Evolutionary conservation across 2,113 vertebrate genomes (phyloP).

Genomic region (Thunnus maccoyii): DNA sequence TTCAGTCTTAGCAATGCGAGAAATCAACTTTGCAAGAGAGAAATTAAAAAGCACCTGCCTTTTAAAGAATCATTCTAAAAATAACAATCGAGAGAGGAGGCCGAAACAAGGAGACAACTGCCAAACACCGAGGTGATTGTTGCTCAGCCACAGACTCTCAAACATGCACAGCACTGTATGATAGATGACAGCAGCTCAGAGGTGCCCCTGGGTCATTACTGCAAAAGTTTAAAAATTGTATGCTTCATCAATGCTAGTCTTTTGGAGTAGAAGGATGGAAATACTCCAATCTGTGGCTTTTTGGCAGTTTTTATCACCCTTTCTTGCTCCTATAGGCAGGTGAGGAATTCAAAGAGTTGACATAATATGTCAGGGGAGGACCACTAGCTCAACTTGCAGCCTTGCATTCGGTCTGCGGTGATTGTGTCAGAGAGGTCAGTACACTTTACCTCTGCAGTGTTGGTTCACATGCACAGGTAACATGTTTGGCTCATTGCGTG

Average conservation of each 20-base stretch:
- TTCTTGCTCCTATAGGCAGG: not conserved
- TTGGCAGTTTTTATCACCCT: conserved; percentile 17
- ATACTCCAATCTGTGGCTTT: not conserved
- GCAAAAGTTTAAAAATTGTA: conserved; percentile 2
- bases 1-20: not conserved
- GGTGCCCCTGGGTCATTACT: conserved; percentile 43
- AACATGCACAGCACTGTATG: conserved; percentile 21
- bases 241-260: not conserved
- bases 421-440: no score
- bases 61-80: conserved; percentile 52
- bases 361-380: not conserved
- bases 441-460: not conserved
- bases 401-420: no score
- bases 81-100: conserved; percentile 56
- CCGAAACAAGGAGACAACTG: conserved; percentile 33
- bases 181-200: conserved; percentile 48
- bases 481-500: not conserved
- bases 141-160: conserved; percentile 33
- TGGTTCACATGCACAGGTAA: conserved; percentile 21
- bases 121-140: conserved; percentile 59
- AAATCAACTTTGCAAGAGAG: conserved; percentile 20
- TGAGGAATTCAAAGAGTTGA: no score
- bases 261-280: conserved; percentile 2
- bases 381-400: no score
- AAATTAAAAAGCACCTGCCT: conserved; percentile 28